These are phyloP conservation scores for Drosophila ogumai DNA, from an alignment of 1,140 invertebrate genomes.

Conservation along the genomic window DNA sequence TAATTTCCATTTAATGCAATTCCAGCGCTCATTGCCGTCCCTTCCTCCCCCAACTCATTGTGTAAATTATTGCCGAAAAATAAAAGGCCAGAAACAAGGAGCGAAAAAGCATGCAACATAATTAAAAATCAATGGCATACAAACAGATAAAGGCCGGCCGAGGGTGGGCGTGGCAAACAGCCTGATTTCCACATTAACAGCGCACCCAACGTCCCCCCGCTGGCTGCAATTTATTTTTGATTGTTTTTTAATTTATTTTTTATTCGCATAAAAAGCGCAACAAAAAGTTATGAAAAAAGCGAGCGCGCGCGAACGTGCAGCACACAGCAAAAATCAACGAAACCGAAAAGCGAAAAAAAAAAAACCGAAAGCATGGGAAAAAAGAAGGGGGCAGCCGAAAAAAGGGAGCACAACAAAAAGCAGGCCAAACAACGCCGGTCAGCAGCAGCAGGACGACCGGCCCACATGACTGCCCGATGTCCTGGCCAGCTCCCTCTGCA, in stretches of 20 bases:
- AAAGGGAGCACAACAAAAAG: conserved; percentile 51
- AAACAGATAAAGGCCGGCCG: conserved; percentile 69
- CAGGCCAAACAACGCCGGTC: conserved; percentile 71
- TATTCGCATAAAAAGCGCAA: conserved; percentile 69
- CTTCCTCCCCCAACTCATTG: conserved; percentile 42
- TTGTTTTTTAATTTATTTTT: conserved; percentile 83
- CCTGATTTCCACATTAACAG: conserved; percentile 78
- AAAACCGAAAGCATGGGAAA: conserved; percentile 36
- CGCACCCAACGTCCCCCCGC: conserved; percentile 24
- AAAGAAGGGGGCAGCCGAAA: conserved; percentile 25
- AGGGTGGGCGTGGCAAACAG: conserved; percentile 51
- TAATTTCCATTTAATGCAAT: conserved; percentile 81
- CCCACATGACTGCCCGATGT: conserved; percentile 51
- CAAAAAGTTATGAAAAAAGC: conserved; percentile 63
- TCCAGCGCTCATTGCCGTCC: conserved; percentile 7
- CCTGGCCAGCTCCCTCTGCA: conserved; percentile 24
- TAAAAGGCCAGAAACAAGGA: conserved; percentile 42
- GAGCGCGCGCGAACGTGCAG: conserved; percentile 50
- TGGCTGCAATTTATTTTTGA: conserved; percentile 76
- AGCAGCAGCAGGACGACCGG: conserved; percentile 47
- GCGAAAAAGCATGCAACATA: conserved; percentile 77
- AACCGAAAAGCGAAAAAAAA: conserved; percentile 39
- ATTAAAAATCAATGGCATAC: conserved; percentile 84
- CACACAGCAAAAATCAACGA: conserved; percentile 66
- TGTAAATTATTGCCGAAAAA: conserved; percentile 71